Evolutionary conservation across 2,888 invertebrate species (phyloP), one percentile per base, ranked within the genome.

Genomic region (Stenichneumon culpator): DNA sequence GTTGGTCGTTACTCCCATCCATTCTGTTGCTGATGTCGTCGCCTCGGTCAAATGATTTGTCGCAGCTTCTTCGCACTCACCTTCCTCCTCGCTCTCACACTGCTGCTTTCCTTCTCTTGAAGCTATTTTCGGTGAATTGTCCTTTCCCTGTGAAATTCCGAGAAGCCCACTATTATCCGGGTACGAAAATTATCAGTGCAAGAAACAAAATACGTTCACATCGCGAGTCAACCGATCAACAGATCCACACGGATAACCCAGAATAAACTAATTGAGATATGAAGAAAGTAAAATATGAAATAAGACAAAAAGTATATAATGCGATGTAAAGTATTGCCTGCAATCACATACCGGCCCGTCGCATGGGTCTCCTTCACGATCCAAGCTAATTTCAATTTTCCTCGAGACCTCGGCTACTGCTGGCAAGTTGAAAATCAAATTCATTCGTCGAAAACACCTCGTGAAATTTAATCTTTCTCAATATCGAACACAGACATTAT

Each of bases 1-100:
- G 94, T 98, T 98, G 90, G 98, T 97, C 65, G 98, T 98, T 86
- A 98, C 96, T 83, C 97, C 98, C 94, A 97, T 96, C 97, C 98
- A 98, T 94, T 98, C 98, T 65, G 97, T 97, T 90, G 97, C 96
- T 7, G 95, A 95, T 7, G 95, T 95, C 39, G 95, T 95, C 74
- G 95, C 95, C 87, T 96, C 95, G n/a, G 95, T 95, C 72, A 94
- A 94, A 89, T 94, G 94, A 84, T 93, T 96, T 88, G 96, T 96
- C 67, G 96, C 95, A 86, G 96, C 95, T 50, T 96, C 95, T 82
- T 95, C 95, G 84, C 96, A 96, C 75, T 94, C 94, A 22, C 93
- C 94, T 93, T 96, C 96, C 83, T 96, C 96, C 89, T 96, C 96
- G 83, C 96, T 96, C 90, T 96, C 95, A 86, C 93, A 94, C 65